These are phyloP conservation scores for Gordius sp. DNA, from an alignment of 2,888 invertebrate species.

Conservation along the genomic window DNA sequence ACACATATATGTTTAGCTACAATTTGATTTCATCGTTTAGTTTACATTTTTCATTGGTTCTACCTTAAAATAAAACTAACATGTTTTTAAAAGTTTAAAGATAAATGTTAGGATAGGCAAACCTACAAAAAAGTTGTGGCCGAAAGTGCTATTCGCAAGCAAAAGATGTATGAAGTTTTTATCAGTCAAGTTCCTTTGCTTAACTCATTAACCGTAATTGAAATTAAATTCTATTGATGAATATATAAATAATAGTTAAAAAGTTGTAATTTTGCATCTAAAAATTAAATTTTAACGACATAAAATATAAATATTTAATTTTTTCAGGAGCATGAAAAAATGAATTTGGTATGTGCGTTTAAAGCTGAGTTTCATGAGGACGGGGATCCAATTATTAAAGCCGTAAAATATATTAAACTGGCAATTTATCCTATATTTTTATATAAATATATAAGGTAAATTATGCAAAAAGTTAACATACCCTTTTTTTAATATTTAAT, in stretches of 20 bases:
- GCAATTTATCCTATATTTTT: conserved; percentile 1
- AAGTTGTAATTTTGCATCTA: background rate
- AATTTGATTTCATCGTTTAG: no score
- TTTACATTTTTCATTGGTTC: no score
- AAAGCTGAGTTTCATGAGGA: background rate
- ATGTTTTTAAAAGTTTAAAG: no score
- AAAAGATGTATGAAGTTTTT: conserved; percentile 11
- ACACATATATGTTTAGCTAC: no score
- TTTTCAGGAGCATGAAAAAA: conserved; percentile 7
- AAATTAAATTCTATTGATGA: background rate
- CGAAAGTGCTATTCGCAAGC: conserved; percentile 39
- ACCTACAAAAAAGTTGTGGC: conserved; percentile 71
- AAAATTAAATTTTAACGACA: no score
- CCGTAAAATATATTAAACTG: background rate
- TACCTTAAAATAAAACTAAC: no score
- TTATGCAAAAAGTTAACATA: background rate
- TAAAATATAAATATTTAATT: background rate
- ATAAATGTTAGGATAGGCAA: conserved; percentile 69
- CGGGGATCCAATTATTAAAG: background rate
- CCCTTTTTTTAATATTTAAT: background rate
- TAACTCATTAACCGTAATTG: background rate
- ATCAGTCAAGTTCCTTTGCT: background rate
- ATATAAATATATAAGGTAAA: background rate
- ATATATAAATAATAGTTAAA: background rate
- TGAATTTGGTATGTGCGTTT: conserved; percentile 5